Evolutionary conservation across 1,140 invertebrate genomes (phyloP).

Genomic region (Hestina assimilis): DNA sequence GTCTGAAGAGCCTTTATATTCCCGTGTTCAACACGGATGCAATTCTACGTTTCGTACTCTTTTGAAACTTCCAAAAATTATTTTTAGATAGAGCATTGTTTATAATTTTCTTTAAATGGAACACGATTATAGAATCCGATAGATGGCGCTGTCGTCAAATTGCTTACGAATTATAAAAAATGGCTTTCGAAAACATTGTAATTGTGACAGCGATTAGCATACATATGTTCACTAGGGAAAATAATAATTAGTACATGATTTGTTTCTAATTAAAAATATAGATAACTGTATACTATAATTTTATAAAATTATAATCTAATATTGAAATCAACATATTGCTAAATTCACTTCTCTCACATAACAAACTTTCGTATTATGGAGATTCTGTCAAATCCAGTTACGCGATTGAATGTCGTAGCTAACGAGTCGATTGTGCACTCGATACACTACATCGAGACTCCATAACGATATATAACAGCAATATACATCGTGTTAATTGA

Average conservation of each 20-base stretch:
- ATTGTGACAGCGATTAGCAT: too few relatives aligned
- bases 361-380: slow-evolving; percentile 8
- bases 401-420: slow-evolving; percentile 1
- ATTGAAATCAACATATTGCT: neutral
- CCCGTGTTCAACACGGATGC: slow-evolving; percentile 1
- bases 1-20: slow-evolving; percentile 22
- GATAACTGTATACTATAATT: too few relatives aligned
- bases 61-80: neutral
- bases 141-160: too few relatives aligned
- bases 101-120: neutral
- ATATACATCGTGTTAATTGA: slow-evolving; percentile 9
- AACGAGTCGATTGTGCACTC: slow-evolving; percentile 4
- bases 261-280: too few relatives aligned
- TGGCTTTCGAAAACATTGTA: too few relatives aligned
- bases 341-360: neutral
- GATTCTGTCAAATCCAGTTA: slow-evolving; percentile 9
- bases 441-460: neutral
- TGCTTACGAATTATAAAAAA: too few relatives aligned
- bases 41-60: neutral
- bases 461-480: neutral
- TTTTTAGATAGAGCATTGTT: neutral
- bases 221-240: too few relatives aligned
- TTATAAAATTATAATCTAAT: too few relatives aligned
- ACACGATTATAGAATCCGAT: too few relatives aligned
- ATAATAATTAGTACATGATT: too few relatives aligned